Evolutionary conservation across 2,888 invertebrate species (phyloP).

Genomic region (Trissolcus brochymenae): DNA sequence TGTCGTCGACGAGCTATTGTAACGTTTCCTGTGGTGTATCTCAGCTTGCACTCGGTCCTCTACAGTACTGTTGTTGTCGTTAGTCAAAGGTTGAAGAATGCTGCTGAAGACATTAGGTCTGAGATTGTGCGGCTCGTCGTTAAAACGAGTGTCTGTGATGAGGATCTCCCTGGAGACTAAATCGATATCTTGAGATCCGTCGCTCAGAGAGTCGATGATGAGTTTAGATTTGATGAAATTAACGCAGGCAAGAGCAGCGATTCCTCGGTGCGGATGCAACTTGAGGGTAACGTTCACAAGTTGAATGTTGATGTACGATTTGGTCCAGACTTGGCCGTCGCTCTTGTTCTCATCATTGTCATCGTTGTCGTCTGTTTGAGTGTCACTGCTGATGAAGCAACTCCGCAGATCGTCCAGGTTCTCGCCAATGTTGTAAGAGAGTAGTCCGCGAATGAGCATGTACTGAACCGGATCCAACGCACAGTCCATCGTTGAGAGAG

Average conservation of each 20-base stretch:
- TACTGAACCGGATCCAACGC: constrained; percentile 91
- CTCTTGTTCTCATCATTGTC: constrained; percentile 53
- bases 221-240: constrained; percentile 94
- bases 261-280: constrained; percentile 80
- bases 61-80: constrained; percentile 65
- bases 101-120: constrained; percentile 91
- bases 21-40: constrained; percentile 84
- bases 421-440: constrained; percentile 94
- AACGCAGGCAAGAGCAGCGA: constrained; percentile 85
- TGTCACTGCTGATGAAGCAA: constrained; percentile 35
- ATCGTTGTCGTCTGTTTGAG: constrained; percentile 54
- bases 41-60: constrained; percentile 84
- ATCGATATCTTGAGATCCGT: constrained; percentile 93
- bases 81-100: constrained; percentile 88
- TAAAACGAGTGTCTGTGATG: constrained; percentile 86
- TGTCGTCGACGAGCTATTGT: constrained; percentile 86
- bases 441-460: constrained; percentile 89
- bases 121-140: constrained; percentile 82
- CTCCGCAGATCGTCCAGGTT: constrained; percentile 82
- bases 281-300: constrained; percentile 91
- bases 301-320: constrained; percentile 88
- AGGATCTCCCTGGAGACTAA: constrained; percentile 94
- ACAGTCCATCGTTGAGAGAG: constrained; percentile 89
- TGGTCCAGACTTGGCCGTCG: constrained; percentile 82
- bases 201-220: constrained; percentile 90